Base-by-base conservation (phyloP, 2,113 vertebrate species). In the Willisornis vidua region DNA sequence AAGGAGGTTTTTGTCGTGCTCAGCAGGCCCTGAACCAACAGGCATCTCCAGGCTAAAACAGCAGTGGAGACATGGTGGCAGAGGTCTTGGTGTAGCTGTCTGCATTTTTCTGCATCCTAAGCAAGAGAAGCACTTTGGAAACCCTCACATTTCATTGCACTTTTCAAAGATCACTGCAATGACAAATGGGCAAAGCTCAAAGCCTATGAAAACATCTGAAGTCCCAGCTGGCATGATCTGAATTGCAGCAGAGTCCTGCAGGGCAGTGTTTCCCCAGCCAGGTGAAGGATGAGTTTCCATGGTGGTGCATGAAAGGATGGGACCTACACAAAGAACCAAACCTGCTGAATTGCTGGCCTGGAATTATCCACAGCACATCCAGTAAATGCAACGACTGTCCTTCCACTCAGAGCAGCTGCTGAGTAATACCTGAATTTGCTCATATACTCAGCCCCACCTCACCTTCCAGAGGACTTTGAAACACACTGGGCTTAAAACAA, bases 71-170 rank as follows among this genome's bases (percentile, higher is more conserved):
- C 6, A 6, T 16, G 29, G 12, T 22, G 24, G 41, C 4, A 12
- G 1, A 0, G 31, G 31, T 29, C 52, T 41, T 1, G 0, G n/a
- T 46, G 63, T 13, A 37, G 43, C 48, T 74, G 20, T 19, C 70
- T 54, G 24, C 61, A 57, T 18, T 67, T 33, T 51, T 41, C 72
- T 55, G 26, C 61, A 33, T 39, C 48, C 31, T 15, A 7, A 5
- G 28, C 24, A 59, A 46, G 62, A 37, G 4, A 37, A 68, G 46
- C 2, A 3, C 43, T 62, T 28, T 37, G 59, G 68, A 63, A 75
- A 83, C 15, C 26, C 26, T 43, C 61, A 41, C 17, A 43, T 11
- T n/a, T n/a, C n/a, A n/a, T n/a, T n/a, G n/a, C n/a, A n/a, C n/a
- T n/a, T n/a, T n/a, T n/a, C n/a, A n/a, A n/a, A n/a, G n/a, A n/a